Conservation (phyloP, 2,797 vertebrate genomes). For the Lerista edwardsae region DNA sequence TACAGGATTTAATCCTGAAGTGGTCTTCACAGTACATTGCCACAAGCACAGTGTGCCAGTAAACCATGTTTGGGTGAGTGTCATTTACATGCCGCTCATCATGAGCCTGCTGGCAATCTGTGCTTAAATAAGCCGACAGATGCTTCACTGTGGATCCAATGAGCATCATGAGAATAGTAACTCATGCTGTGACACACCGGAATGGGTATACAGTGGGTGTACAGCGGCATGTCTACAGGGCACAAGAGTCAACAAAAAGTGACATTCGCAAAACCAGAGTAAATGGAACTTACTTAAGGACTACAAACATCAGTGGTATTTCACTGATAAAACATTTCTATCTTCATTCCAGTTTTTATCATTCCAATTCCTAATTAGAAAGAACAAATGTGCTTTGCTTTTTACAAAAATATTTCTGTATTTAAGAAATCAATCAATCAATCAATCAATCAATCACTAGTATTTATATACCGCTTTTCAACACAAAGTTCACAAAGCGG, state of each 20-base stretch:
- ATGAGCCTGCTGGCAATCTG: not conserved
- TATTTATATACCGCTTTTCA: too few species aligned
- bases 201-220: not conserved
- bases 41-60: not conserved
- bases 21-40: not conserved
- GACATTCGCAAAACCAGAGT: not conserved
- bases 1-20: not conserved
- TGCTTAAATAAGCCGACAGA: slow-evolving; percentile 11
- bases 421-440: too few species aligned
- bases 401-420: not conserved
- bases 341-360: too few species aligned
- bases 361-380: slow-evolving; percentile 55
- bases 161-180: not conserved
- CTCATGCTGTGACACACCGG: not conserved
- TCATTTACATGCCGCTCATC: not conserved
- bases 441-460: too few species aligned
- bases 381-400: slow-evolving; percentile 24
- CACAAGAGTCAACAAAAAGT: not conserved
- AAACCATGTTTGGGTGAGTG: not conserved
- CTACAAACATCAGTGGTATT: slow-evolving; percentile 39
- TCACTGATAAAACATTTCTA: slow-evolving; percentile 48
- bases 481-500: too few species aligned
- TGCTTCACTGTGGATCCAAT: not conserved
- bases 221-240: too few species aligned
- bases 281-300: slow-evolving; percentile 17